These are phyloP conservation scores for Parascotia fuliginaria DNA, from an alignment of 2,888 invertebrate species.

Conservation along the genomic window DNA sequence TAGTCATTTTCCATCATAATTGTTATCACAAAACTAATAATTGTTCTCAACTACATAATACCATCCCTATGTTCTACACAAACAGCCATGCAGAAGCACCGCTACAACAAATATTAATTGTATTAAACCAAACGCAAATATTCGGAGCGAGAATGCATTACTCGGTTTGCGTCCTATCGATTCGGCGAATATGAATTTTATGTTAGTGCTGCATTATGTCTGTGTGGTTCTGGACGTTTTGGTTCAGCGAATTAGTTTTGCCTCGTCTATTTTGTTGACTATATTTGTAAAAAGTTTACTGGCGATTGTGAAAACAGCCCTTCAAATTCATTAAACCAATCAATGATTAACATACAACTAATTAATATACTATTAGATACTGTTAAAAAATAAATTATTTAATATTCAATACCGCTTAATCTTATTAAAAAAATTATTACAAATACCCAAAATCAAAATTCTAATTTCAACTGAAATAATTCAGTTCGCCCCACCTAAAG, in stretches of 20 bases:
- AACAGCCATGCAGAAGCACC: constrained; percentile 41
- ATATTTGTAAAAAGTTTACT: not conserved
- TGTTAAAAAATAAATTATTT: no score
- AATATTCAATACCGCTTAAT: not conserved
- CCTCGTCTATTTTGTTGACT: no score
- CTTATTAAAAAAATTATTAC: not conserved
- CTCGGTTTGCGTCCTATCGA: constrained; percentile 16
- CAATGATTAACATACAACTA: no score
- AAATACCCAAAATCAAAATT: constrained; percentile 14
- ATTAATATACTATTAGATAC: no score
- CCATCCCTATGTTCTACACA: constrained; percentile 30
- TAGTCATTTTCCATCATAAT: no score
- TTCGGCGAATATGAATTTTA: constrained; percentile 14
- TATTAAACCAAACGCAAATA: constrained; percentile 52
- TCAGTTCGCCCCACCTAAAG: constrained; percentile 26
- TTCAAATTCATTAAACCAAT: no score
- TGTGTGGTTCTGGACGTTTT: not conserved
- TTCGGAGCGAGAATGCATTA: constrained; percentile 31
- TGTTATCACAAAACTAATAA: not conserved
- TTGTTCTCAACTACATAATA: constrained; percentile 7
- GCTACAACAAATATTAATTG: constrained; percentile 63
- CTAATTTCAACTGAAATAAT: constrained; percentile 38
- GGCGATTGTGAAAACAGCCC: no score
- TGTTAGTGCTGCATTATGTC: constrained; percentile 10
- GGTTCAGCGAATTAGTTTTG: not conserved